Base-by-base conservation (phyloP, 1,140 invertebrate species). In the Drosophila bifasciata region DNA sequence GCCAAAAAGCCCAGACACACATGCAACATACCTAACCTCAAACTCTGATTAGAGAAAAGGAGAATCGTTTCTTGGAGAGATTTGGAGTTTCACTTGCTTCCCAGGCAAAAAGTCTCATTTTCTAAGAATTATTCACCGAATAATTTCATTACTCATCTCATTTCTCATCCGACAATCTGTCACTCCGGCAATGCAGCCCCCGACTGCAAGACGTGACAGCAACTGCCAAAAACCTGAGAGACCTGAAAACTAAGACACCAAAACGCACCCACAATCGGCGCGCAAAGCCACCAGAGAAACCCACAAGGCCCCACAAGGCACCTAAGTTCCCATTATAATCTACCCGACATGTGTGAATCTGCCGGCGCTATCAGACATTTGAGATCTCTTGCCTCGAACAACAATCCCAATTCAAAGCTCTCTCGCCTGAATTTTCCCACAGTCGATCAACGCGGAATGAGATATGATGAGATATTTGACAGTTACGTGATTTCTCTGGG, bases 401-500 rank as follows among this genome's bases (percentile, higher is more conserved):
- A 51, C 50, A 55, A 48, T 46, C 41, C 62, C 62, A 68, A 67
- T 73, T 66, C 68, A 63, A 49, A 79, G 62, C 63, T 53, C 50
- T 46, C 59, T 71, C 46, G 48, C 40, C 15, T 50, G 49, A 67
- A 36, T 79, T 79, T 88, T 88, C 83, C 83, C 83, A 88, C 83
- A 88, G 79, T 88, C 79, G 84, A 88, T 88, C 83, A 88, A 79
- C 83, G 76, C 66, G 70, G 88, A 88, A 88, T 88, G 75, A 76
- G 84, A 88, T 88, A 88, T 83, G 83, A 76, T 69, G 84, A 78
- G 84, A 86, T 88, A 79, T 88, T 88, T 88, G 83, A 88, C 83
- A 88, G 83, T 88, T 88, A 88, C 83, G 84, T 88, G 83, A 88
- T 88, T 88, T 83, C 79, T 89, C 88, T 88, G 32, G 11, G 11